Base-by-base conservation (phyloP, 2,888 invertebrate species). In the Spodoptera picta region DNA sequence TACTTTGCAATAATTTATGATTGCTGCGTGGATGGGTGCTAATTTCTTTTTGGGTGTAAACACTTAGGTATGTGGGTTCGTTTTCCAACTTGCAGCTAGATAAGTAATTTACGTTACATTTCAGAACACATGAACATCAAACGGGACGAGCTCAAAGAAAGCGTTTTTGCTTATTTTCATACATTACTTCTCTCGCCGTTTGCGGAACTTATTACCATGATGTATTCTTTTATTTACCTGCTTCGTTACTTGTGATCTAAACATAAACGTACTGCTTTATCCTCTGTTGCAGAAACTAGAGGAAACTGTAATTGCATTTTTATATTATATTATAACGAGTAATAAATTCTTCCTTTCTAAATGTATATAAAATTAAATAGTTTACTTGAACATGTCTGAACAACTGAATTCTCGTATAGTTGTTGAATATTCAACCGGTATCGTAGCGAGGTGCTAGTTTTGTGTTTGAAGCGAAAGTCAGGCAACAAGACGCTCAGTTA, bases 101-200 rank as follows among this genome's bases (percentile, higher is more conserved):
- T 77, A 73, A 76, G 80, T 81, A 73, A 62, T 54, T 72, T 60
- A 71, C 68, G 58, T 52, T 81, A 83, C 86, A 87, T 87, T 86
- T 77, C 83, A 77, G 80, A 82, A 80, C 82, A 83, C 83, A 86
- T 69, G 71, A 84, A 92, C 90, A 90, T 92, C 93, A 92, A 92
- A 92, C 84, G 87, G 74, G 68, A 67, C 65, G 68, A 27, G 72
- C 73, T 83, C 83, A 83, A 83, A 85, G 83, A 83, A 83, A 85
- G 83, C 77, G 70, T 75, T 86, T 88, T 85, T 84, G 83, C 84
- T 85, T 86, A 86, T 87, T 86, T 88, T 86, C 87, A 85, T 85
- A 83, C 85, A 89, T 89, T 88, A 88, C 87, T 88, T 85, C 77
- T 73, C 82, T 69, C 78, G 36, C 71, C 82, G 81, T 84, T 87